phyloP scores from a whole-genome alignment of 2,797 vertebrate genomes.

The Poliocrania exsul region DNA sequence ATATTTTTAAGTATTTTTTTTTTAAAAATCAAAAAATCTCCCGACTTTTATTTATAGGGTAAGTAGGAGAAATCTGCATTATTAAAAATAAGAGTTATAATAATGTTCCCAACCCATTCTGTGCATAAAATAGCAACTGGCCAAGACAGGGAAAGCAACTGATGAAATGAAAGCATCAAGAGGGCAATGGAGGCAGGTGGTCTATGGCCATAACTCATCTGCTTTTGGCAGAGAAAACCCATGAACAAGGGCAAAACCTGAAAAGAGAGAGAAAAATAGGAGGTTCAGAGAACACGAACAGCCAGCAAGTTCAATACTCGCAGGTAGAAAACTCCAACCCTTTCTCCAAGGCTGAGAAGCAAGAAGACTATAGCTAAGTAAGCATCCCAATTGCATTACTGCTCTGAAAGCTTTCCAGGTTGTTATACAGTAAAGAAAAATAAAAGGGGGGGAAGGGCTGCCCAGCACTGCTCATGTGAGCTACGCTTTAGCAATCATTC shows the following conservation, averaged over 20 bases:
- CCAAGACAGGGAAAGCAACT: not conserved
- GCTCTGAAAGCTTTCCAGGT: slow-evolving; percentile 4
- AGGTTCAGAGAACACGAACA: not conserved
- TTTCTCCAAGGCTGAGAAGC: not conserved
- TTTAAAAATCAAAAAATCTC: not conserved
- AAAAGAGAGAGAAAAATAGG: not conserved
- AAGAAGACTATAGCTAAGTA: not conserved
- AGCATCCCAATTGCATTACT: not conserved
- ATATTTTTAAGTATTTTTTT: not conserved
- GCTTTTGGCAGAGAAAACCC: slow-evolving; percentile 27
- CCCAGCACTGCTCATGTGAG: not conserved
- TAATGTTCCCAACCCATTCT: not conserved
- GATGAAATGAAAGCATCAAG: not conserved
- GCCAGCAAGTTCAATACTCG: not conserved
- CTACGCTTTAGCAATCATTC: slow-evolving; percentile 23
- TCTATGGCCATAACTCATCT: not conserved
- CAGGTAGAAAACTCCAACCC: not conserved
- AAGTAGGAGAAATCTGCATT: not conserved
- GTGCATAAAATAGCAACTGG: not conserved
- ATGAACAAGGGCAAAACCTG: not conserved
- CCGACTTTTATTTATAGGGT: not conserved
- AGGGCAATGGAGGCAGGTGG: not conserved
- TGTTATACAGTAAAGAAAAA: not conserved
- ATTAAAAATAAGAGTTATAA: not conserved
- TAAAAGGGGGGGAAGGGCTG: not conserved